Conservation (phyloP, 2,797 vertebrate genomes). For the Propithecus perrieri region DNA sequence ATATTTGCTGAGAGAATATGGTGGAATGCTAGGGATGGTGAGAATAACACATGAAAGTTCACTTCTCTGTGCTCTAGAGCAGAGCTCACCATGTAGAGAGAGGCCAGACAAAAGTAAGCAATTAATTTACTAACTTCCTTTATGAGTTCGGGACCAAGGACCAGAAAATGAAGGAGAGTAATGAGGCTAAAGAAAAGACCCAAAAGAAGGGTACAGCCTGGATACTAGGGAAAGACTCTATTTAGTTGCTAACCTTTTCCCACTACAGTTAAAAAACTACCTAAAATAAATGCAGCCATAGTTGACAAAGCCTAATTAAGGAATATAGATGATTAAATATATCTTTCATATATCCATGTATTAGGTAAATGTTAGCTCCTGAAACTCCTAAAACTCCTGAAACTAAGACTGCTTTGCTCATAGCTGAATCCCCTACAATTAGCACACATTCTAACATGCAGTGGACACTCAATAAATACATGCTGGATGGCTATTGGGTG, state of each 20-base stretch:
- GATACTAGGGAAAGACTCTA: not conserved
- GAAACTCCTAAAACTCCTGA: not conserved
- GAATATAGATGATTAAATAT: not conserved
- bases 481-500: not conserved
- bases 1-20: not conserved
- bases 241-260: not conserved
- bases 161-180: not conserved
- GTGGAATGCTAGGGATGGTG: not conserved
- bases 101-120: not conserved
- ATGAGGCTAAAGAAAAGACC: not conserved
- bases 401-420: not conserved
- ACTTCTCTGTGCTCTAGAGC: not conserved
- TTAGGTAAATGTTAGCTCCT: not conserved
- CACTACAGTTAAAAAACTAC: not conserved
- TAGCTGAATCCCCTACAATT: accelerated
- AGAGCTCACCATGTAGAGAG: not conserved
- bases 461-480: not conserved
- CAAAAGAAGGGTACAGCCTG: not conserved
- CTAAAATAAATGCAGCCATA: not conserved
- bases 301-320: not conserved
- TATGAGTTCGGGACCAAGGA: not conserved
- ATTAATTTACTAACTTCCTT: not conserved
- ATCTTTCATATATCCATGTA: not conserved
- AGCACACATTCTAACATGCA: not conserved
- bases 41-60: not conserved